These are phyloP conservation scores for Apodemia zela DNA, from an alignment of 2,888 invertebrate species.

Conservation along the genomic window DNA sequence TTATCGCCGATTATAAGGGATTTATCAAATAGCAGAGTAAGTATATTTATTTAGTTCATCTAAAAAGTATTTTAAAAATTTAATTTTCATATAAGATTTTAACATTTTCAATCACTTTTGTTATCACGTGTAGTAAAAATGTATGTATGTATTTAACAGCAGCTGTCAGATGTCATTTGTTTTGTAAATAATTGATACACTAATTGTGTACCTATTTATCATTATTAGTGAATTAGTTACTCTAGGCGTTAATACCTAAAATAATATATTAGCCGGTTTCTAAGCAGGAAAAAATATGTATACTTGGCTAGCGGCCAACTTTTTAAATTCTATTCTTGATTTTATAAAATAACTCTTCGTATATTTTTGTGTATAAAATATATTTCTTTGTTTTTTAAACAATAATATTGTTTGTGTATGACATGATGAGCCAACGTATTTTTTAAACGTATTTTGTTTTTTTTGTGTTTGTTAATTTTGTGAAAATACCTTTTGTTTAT, in stretches of 20 bases:
- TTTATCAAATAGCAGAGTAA: conserved; percentile 73
- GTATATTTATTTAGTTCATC: conserved; percentile 43
- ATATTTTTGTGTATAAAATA: too few relatives aligned
- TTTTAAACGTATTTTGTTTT: too few relatives aligned
- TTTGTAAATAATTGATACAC: conserved; percentile 21
- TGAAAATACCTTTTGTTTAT: too few relatives aligned
- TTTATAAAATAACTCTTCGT: too few relatives aligned
- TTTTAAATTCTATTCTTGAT: not conserved
- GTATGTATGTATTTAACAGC: conserved; percentile 41
- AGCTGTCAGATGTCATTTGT: conserved; percentile 67
- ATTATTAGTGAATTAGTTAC: not conserved
- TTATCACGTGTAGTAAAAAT: conserved; percentile 49
- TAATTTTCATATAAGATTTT: conserved; percentile 56
- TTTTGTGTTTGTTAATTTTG: too few relatives aligned
- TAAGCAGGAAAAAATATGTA: not conserved
- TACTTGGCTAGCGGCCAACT: not conserved
- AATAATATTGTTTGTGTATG: too few relatives aligned
- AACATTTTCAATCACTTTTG: conserved; percentile 44
- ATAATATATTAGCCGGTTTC: not conserved
- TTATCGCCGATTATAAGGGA: conserved; percentile 74
- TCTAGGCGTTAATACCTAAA: not conserved
- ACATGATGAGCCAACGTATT: too few relatives aligned
- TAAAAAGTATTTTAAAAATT: conserved; percentile 31
- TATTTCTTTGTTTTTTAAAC: too few relatives aligned
- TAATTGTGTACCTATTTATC: not conserved